Evolutionary conservation across 2,888 invertebrate species (phyloP).

Genomic region (Abrostola triplasia): DNA sequence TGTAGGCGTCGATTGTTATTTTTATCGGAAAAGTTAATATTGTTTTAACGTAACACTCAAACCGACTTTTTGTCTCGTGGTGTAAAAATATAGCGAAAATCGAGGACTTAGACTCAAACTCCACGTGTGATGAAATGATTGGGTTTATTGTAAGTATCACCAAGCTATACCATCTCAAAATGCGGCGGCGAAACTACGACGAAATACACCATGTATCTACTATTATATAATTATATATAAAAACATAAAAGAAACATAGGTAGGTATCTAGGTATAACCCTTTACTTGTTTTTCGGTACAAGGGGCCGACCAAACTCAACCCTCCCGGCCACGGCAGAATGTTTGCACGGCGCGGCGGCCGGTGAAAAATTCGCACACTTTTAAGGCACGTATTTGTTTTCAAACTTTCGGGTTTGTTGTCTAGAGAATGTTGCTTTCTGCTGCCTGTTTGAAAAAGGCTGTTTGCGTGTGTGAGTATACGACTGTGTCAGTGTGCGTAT

Average conservation of each 20-base stretch:
- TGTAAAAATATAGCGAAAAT: too few relatives aligned
- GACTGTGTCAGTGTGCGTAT: neutral
- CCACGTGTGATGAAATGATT: too few relatives aligned
- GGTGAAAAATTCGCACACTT: slow-evolving; percentile 20
- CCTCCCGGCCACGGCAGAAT: slow-evolving; percentile 18
- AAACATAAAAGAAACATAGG: neutral
- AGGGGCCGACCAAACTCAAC: slow-evolving; percentile 4
- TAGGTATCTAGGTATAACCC: neutral
- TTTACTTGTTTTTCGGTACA: slow-evolving; percentile 14
- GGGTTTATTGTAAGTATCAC: too few relatives aligned
- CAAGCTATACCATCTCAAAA: too few relatives aligned
- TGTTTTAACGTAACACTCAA: too few relatives aligned
- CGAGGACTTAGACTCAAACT: too few relatives aligned
- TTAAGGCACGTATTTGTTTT: slow-evolving; percentile 24
- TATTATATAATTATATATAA: too few relatives aligned
- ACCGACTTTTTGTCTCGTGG: too few relatives aligned
- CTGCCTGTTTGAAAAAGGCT: slow-evolving; percentile 19
- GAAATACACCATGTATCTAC: too few relatives aligned
- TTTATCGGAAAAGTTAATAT: too few relatives aligned
- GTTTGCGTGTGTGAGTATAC: neutral
- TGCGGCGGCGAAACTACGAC: too few relatives aligned
- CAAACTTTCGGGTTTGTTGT: slow-evolving; percentile 21
- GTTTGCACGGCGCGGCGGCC: slow-evolving; percentile 15
- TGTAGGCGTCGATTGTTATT: too few relatives aligned
- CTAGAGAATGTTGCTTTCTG: slow-evolving; percentile 10